Percentiles rank a stretch among this genome's conserved stretches.
These are phyloP conservation scores for Notolabrus celidotus DNA, from an alignment of 2,797 vertebrate species.

Conservation along the genomic window DNA sequence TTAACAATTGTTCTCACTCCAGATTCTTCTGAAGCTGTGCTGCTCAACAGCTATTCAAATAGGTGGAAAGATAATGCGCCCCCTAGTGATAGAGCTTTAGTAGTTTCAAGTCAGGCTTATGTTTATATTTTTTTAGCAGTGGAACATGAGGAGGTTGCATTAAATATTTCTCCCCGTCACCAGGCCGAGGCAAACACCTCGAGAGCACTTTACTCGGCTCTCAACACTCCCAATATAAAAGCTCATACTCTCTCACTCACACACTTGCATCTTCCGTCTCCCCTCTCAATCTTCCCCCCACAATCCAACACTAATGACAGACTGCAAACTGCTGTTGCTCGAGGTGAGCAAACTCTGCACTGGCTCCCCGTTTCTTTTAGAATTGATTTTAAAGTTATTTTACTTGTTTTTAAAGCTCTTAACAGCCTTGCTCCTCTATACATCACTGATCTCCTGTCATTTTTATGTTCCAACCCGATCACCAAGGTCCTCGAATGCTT, in stretches of 20 bases:
- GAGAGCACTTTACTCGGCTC: slow-evolving; percentile 39
- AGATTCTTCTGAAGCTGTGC: slow-evolving; percentile 26
- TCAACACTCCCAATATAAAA: slow-evolving; percentile 28
- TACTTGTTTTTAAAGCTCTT: no score
- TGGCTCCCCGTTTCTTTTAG: no score
- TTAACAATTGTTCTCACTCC: slow-evolving; percentile 30
- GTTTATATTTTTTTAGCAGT: neutral
- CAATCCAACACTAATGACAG: slow-evolving; percentile 74
- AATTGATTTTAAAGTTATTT: no score
- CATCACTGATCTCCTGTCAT: no score
- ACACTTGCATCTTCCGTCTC: slow-evolving; percentile 21
- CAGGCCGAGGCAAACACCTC: slow-evolving; percentile 70
- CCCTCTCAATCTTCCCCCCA: slow-evolving; percentile 8
- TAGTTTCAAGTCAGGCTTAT: neutral
- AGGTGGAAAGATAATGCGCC: slow-evolving; percentile 50
- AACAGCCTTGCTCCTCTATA: no score
- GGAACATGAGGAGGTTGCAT: slow-evolving; percentile 3
- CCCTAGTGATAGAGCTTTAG: slow-evolving; percentile 48
- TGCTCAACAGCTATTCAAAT: slow-evolving; percentile 17
- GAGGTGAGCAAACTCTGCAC: no score
- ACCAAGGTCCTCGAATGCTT: no score
- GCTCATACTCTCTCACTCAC: slow-evolving; percentile 4
- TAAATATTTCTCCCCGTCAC: slow-evolving; percentile 46
- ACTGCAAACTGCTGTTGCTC: no score
- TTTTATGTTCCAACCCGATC: no score